Evolutionary conservation across 2,888 invertebrate genomes (phyloP).

Genomic region (Euclidia mi): DNA sequence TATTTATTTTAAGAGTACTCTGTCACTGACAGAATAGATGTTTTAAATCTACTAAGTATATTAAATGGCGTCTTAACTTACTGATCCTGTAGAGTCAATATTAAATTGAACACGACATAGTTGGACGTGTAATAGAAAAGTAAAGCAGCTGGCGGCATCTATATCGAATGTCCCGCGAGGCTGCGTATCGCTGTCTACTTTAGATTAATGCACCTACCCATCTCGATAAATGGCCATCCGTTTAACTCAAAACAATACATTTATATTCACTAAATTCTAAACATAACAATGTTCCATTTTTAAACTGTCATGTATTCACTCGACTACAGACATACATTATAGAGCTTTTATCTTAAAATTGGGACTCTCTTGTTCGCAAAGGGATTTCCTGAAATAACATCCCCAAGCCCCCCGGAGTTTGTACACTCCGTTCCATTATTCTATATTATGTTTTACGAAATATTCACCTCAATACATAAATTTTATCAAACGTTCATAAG

Average conservation of each 20-base stretch:
- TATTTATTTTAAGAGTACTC: conserved; percentile 35
- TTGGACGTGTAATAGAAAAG: conserved; percentile 41
- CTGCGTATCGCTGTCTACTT: conserved; percentile 54
- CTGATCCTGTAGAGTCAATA: conserved; percentile 55
- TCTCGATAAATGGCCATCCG: conserved; percentile 65
- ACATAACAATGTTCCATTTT: conserved; percentile 22
- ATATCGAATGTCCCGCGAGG: conserved; percentile 51
- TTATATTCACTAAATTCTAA: conserved; percentile 27
- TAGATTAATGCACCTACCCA: conserved; percentile 72
- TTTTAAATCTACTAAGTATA: conserved; percentile 56
- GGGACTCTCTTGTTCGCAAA: conserved; percentile 40
- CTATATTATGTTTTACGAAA: conserved; percentile 41
- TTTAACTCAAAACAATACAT: conserved; percentile 39
- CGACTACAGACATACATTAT: conserved; percentile 4
- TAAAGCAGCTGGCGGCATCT: conserved; percentile 34
- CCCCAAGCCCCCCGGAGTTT: conserved; percentile 22
- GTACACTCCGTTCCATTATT: conserved; percentile 33
- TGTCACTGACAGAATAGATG: conserved; percentile 33
- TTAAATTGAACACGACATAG: conserved; percentile 53
- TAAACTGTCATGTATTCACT: conserved; percentile 11
- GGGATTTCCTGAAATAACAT: conserved; percentile 40
- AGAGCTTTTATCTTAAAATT: conserved; percentile 33
- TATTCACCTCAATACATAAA: conserved; percentile 38
- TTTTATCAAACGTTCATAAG: conserved; percentile 40
- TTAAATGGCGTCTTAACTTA: conserved; percentile 44